A percentile compares a stretch with the other conserved stretches of the same genome.
phyloP scores from a whole-genome alignment of 2,113 vertebrate species.

The Campylomormyrus numenius region DNA sequence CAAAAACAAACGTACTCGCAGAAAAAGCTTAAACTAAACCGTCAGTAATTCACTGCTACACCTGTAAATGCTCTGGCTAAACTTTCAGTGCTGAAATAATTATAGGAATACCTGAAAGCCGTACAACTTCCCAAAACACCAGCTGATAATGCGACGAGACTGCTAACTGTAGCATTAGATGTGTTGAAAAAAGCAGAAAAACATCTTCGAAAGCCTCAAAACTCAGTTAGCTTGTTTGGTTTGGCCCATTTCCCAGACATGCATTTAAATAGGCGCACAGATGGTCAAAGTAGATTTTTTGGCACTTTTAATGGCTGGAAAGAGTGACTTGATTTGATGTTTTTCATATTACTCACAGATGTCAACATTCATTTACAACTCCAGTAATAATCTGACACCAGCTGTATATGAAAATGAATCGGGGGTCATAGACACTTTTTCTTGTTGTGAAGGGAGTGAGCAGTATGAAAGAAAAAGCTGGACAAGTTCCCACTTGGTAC shows the following conservation, averaged over 20 bases:
- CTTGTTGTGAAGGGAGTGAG: neutral
- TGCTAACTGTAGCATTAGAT: constrained; percentile 9
- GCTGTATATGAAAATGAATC: neutral
- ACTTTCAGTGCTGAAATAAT: neutral
- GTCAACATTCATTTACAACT: neutral
- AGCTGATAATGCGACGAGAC: neutral
- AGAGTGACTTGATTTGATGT: constrained; percentile 21
- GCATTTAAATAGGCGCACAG: constrained; percentile 22
- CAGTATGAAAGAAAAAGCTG: neutral
- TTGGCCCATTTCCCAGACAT: constrained; percentile 21
- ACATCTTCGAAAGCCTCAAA: constrained; percentile 12
- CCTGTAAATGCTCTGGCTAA: neutral
- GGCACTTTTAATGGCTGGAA: constrained; percentile 13
- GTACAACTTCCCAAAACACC: neutral
- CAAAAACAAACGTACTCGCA: neutral
- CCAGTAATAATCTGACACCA: neutral
- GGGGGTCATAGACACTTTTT: neutral
- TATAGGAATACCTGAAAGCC: neutral
- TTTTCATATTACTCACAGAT: constrained; percentile 22
- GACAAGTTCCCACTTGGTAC: neutral
- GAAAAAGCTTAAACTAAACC: neutral
- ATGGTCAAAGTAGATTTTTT: constrained; percentile 19
- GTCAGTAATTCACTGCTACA: neutral
- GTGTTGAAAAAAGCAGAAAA: constrained; percentile 9
- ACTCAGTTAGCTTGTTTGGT: constrained; percentile 9